phyloP scores from a whole-genome alignment of 92 coral and sea anemone genomes.

The Parazoanthus swiftii region DNA sequence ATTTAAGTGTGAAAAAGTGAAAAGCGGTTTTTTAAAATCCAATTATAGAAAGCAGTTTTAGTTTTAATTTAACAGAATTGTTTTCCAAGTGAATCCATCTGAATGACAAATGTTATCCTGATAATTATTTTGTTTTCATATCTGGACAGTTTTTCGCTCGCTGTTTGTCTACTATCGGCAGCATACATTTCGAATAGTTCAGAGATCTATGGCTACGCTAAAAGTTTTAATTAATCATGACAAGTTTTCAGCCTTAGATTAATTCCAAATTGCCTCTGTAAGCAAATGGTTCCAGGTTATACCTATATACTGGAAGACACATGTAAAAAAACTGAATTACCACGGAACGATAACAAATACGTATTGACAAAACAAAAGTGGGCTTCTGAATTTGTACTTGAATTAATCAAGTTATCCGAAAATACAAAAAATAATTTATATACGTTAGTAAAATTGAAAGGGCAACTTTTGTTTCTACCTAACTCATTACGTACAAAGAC shows the following conservation, averaged over 20 bases:
- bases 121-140: no score
- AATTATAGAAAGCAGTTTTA: not conserved
- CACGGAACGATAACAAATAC: not conserved
- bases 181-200: not conserved
- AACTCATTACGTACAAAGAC: not conserved
- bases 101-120: not conserved
- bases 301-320: not conserved
- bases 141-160: not conserved
- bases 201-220: not conserved
- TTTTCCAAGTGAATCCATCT: not conserved
- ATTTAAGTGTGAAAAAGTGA: no score
- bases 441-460: no score
- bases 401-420: not conserved
- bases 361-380: not conserved
- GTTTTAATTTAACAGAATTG: not conserved
- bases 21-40: no score
- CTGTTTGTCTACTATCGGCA: not conserved
- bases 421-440: no score
- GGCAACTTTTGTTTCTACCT: not conserved
- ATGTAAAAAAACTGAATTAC: no score
- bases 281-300: not conserved
- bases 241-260: not conserved
- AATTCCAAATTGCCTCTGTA: not conserved
- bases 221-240: not conserved
- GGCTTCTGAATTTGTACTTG: not conserved